phyloP scores from a whole-genome alignment of 2,888 invertebrate species.

The Lasiommata megera region DNA sequence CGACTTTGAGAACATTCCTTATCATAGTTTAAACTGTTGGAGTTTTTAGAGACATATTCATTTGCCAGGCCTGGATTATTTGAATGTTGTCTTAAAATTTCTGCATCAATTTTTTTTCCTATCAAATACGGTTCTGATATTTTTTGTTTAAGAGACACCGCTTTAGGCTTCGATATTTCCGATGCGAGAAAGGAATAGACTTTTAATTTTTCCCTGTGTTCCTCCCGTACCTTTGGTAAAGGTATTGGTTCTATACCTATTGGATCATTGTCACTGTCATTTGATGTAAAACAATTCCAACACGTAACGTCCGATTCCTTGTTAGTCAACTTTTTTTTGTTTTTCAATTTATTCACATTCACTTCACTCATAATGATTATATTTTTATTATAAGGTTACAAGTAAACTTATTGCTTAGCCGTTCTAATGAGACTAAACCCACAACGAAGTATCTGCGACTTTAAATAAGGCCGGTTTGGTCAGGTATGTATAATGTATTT shows the following conservation, averaged over 20 bases:
- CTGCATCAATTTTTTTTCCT: slow-evolving; percentile 58
- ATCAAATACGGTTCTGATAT: slow-evolving; percentile 57
- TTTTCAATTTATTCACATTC: slow-evolving; percentile 29
- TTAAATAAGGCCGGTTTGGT: slow-evolving; percentile 53
- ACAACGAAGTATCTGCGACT: slow-evolving; percentile 37
- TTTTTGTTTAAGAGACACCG: slow-evolving; percentile 63
- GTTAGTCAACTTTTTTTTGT: slow-evolving; percentile 35
- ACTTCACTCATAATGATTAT: slow-evolving; percentile 32
- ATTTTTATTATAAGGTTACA: slow-evolving; percentile 34
- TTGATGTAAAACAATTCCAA: slow-evolving; percentile 63
- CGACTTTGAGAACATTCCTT: no score
- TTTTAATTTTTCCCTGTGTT: slow-evolving; percentile 57
- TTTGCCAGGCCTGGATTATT: not conserved
- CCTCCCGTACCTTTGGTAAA: slow-evolving; percentile 52
- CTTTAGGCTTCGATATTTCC: slow-evolving; percentile 60
- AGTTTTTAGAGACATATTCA: no score
- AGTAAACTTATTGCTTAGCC: slow-evolving; percentile 31
- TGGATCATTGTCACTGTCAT: slow-evolving; percentile 41
- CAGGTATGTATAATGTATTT: slow-evolving; percentile 51
- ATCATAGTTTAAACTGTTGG: no score
- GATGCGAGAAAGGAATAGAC: slow-evolving; percentile 62
- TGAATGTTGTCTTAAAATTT: slow-evolving; percentile 34
- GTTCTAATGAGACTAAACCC: slow-evolving; percentile 49
- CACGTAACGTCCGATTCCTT: slow-evolving; percentile 53
- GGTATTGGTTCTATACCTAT: slow-evolving; percentile 43